Percentiles rank a stretch among this genome's conserved stretches.
phyloP scores from a whole-genome alignment of 2,797 vertebrate species.

The Crocidura indochinensis region DNA sequence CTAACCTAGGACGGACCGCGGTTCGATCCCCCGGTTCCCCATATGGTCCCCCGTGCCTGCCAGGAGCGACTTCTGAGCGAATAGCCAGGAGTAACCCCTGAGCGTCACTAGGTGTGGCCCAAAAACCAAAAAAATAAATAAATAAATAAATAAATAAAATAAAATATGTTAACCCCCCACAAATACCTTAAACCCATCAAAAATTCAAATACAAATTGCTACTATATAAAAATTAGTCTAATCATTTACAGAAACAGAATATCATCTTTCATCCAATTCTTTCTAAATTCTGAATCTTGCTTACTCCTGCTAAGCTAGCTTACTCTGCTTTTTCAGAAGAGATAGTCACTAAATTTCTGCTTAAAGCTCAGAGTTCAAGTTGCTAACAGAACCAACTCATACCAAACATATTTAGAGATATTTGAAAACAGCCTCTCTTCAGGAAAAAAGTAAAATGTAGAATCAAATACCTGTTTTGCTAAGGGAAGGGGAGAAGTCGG shows the following conservation, averaged over 20 bases:
- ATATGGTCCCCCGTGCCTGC: no score
- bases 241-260: slow-evolving; percentile 45
- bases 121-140: no score
- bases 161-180: neutral
- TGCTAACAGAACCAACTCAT: slow-evolving; percentile 77
- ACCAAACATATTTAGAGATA: slow-evolving; percentile 73
- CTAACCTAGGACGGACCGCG: no score
- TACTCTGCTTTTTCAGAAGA: slow-evolving; percentile 53
- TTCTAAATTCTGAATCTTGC: slow-evolving; percentile 14
- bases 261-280: neutral
- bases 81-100: no score
- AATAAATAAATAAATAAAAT: no score
- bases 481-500: slow-evolving; percentile 83
- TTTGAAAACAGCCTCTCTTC: slow-evolving; percentile 75
- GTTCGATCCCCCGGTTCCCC: no score
- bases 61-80: no score
- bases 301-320: neutral
- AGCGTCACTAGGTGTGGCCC: no score
- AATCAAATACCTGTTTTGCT: slow-evolving; percentile 73
- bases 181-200: slow-evolving; percentile 66
- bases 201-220: slow-evolving; percentile 70
- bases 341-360: slow-evolving; percentile 23
- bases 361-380: slow-evolving; percentile 77
- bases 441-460: slow-evolving; percentile 53
- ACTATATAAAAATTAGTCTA: slow-evolving; percentile 53